These are phyloP conservation scores for Camponotus floridanus DNA, from an alignment of 1,140 invertebrate species.

Conservation along the genomic window DNA sequence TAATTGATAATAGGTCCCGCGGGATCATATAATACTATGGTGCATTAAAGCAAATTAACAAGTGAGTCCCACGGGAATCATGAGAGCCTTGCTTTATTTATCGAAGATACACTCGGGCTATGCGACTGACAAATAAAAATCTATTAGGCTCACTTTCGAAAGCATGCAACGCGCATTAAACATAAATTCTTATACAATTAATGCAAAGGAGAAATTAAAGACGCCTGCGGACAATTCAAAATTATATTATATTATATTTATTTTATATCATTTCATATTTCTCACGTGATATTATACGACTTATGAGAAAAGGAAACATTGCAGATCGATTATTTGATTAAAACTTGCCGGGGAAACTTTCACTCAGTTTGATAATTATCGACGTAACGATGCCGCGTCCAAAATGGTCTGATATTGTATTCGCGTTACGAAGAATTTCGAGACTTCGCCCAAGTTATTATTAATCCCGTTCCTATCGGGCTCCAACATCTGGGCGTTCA, in stretches of 20 bases:
- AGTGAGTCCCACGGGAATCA: conserved; percentile 70
- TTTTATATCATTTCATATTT: not conserved
- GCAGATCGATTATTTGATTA: conserved; percentile 37
- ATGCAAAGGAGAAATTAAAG: not conserved
- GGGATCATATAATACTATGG: conserved; percentile 40
- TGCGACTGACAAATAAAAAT: conserved; percentile 26
- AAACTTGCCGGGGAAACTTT: conserved; percentile 54
- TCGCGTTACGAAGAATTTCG: conserved; percentile 65
- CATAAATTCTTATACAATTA: not conserved
- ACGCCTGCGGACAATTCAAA: not conserved
- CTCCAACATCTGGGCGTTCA: conserved; percentile 71
- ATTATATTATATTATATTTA: not conserved
- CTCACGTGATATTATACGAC: not conserved
- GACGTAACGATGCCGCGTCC: conserved; percentile 48
- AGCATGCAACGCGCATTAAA: too few relatives aligned
- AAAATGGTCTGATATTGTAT: conserved; percentile 57
- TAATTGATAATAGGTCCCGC: conserved; percentile 72
- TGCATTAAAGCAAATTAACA: conserved; percentile 76
- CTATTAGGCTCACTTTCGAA: conserved; percentile 27
- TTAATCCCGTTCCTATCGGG: conserved; percentile 75
- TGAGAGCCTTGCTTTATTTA: conserved; percentile 69
- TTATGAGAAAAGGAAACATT: not conserved
- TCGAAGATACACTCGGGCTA: conserved; percentile 39
- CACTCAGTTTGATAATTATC: conserved; percentile 70
- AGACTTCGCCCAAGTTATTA: conserved; percentile 75